Evolutionary conservation across 2,888 invertebrate genomes (phyloP).

Genomic region (Eurytoma californica): DNA sequence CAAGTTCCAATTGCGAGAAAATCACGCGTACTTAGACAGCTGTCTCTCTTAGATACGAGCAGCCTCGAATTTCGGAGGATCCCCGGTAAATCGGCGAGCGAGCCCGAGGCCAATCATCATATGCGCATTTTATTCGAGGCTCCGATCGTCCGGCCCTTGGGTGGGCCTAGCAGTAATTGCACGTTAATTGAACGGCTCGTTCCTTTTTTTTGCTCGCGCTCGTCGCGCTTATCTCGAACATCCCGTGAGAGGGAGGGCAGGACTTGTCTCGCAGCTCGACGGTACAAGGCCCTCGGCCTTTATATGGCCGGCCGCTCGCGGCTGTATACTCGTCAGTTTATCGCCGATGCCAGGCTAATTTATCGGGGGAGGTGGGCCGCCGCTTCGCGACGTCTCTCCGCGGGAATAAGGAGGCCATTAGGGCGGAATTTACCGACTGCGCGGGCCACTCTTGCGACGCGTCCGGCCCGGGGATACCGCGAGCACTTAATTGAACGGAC

Average conservation of each 20-base stretch:
- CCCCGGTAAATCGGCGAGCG: background rate
- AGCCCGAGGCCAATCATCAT: constrained; percentile 30
- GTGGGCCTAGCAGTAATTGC: constrained; percentile 48
- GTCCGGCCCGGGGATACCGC: background rate
- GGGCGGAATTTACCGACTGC: constrained; percentile 44
- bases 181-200: constrained; percentile 3
- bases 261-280: constrained; percentile 26
- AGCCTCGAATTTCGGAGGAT: background rate
- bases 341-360: constrained; percentile 47
- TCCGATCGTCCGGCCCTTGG: constrained; percentile 43
- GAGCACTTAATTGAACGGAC: constrained; percentile 41
- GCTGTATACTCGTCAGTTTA: constrained; percentile 54
- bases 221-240: background rate
- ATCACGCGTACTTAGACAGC: too few relatives aligned
- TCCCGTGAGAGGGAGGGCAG: background rate
- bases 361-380: constrained; percentile 36
- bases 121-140: constrained; percentile 47
- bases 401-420: constrained; percentile 35
- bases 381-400: constrained; percentile 6
- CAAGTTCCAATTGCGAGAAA: too few relatives aligned
- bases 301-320: constrained; percentile 10
- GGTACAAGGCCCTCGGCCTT: constrained; percentile 14
- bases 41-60: too few relatives aligned
- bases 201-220: constrained; percentile 2
- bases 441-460: background rate